These are phyloP conservation scores for Conus ventricosus DNA, from an alignment of 1,140 invertebrate species.

Conservation along the genomic window DNA sequence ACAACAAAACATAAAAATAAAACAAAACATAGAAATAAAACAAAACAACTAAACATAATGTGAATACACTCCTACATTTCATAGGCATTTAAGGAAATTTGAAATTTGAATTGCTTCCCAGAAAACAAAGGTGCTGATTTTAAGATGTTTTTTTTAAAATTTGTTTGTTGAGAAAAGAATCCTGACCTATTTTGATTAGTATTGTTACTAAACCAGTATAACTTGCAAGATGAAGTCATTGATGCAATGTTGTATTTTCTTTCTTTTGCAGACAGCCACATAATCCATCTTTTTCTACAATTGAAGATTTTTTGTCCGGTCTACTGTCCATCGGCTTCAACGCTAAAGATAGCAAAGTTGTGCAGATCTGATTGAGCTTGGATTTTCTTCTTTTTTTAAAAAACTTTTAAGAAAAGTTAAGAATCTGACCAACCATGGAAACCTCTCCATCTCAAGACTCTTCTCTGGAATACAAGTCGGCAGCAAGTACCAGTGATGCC, in stretches of 20 bases:
- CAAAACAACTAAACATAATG: too few species aligned
- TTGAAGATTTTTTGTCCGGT: background rate
- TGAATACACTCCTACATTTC: too few species aligned
- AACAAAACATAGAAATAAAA: too few species aligned
- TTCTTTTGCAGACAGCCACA: background rate
- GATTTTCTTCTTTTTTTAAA: background rate
- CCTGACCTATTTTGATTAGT: too few species aligned
- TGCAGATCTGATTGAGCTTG: background rate
- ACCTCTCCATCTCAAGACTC: background rate
- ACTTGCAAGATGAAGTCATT: too few species aligned
- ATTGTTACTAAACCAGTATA: too few species aligned
- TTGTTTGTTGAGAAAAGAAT: too few species aligned
- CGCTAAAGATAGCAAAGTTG: background rate
- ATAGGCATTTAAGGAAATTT: too few species aligned
- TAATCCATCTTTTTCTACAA: background rate
- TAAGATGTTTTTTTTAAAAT: too few species aligned
- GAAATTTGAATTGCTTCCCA: too few species aligned
- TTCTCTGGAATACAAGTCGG: background rate
- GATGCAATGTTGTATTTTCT: background rate
- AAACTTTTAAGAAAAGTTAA: background rate
- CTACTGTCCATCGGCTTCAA: background rate
- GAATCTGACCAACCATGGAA: background rate
- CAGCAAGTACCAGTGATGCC: background rate
- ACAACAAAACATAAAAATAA: too few species aligned
- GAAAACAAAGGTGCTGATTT: too few species aligned